Evolutionary conservation across 2,888 invertebrate species (phyloP), one percentile per base, ranked within the genome.

Genomic region (Pyrocoelia pectoralis): DNA sequence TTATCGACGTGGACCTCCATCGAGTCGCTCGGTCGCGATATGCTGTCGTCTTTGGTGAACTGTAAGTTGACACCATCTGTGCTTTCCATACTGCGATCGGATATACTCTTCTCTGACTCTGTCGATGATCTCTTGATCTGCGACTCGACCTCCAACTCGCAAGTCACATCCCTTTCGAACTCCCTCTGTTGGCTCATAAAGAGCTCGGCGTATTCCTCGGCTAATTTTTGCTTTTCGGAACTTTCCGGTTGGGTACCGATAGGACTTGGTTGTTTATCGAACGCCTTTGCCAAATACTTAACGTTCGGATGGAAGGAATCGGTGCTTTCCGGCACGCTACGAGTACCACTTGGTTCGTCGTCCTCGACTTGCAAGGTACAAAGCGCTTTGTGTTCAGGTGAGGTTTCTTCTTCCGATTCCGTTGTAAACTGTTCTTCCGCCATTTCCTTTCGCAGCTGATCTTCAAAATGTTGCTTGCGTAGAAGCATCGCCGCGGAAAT

Each of bases 361-460:
- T 76, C 72, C 49, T 70, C 69, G 28, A 65, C 60, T 24, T 72
- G 70, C 29, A 73, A 68, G 18, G 68, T 66, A 9, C 53, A 50
- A n/a, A 74, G 69, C 4, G 81, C 77, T 76, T 84, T 85, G 58
- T 81, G 79, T 73, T 84, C 84, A 1, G 83, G 84, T 0, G 81
- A 80, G 8, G 80, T 77, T 62, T 82, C 81, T 73, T 83, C 83
- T 73, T 84, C 83, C 33, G 81, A 75, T 72, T 83, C 83, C 19
- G 80, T 79, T 72, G 82, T 81, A 4, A 84, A 72, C 68, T 84
- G 83, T 69, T 84, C 84, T 65, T 83, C 83, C n/a, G 83, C 83
- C 79, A 85, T 82, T 70, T 87, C 87, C 65, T 84, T 86, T 70
- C 85, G 85, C 58, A 87, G 85, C 72, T 87, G 86, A 68, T 86